Evolutionary conservation across 1,140 invertebrate genomes (phyloP), one percentile per base, ranked within the genome.

Genomic region (Drosophila nigromelanica): DNA sequence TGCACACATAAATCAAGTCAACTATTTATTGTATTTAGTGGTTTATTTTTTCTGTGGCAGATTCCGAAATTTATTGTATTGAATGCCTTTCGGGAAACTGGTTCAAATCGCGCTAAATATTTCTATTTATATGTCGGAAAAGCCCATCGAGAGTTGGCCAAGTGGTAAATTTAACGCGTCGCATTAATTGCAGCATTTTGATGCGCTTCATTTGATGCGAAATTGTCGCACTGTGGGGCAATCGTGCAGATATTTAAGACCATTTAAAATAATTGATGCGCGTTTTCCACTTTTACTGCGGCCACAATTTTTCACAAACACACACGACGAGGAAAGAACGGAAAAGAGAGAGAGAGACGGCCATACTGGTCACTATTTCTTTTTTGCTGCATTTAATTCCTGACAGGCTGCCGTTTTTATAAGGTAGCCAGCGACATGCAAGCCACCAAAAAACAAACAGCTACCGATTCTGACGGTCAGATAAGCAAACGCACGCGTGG

Each of bases 201-300:
- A 67, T 59, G 63, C 60, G 43, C 18, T 18, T 18, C 18, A 18
- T 59, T 73, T 50, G 63, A 67, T 59, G 63, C 60, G 43, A 59
- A 76, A 68, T 43, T 68, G 59, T 63, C 18, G 71, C 64, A 73
- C 71, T 50, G 54, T 50, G 63, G 39, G 58, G 14, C 37, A 35
- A 69, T 55, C 56, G 64, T 58, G 73, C 18, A 63, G 62, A 67
- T 62, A 70, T 70, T 74, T 60, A 37, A 58, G 59, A 70, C 60
- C 79, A 76, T 77, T 89, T 80, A 59, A 71, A 80, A 89, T 87
- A 79, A 83, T 82, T 77, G 73, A 89, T 76, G 83, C 73, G 66
- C 83, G 73, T 80, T 83, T 76, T 69, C 73, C 60, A 58, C 67
- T 42, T 59, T 72, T 52, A 66, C 37, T 35, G 37, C 71, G n/a